Base-by-base conservation (phyloP, 2,888 invertebrate genomes). In the Anthoptus insignis region DNA sequence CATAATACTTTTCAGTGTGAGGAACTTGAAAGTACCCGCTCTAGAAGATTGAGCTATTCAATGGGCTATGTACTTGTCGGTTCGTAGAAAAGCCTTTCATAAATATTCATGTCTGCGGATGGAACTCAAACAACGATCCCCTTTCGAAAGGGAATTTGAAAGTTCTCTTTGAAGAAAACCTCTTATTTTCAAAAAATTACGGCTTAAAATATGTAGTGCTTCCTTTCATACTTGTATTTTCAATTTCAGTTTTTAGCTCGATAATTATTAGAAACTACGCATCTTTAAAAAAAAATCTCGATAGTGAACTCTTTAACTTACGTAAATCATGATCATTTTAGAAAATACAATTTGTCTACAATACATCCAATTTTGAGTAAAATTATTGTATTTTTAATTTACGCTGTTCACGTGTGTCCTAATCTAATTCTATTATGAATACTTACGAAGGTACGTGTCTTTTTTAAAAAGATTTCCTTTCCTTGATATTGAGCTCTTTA, bases 71-170 rank as follows among this genome's bases (percentile, higher is more conserved):
- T 56, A 39, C 37, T 68, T 60, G 49, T 34, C 29, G 61, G 49
- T 60, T 63, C 60, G 64, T 61, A 69, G 61, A 69, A 60, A 52
- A 9, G 68, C 59, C 70, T 59, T 74, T 72, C 80, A 81, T 81
- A 79, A 82, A 81, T 81, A 82, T 82, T 76, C 76, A 80, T 73
- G 68, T 75, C 69, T 67, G 47, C 69, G 73, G 70, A 73, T n/a
- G 22, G n/a, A 39, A 54, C 73, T 67, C 66, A 63, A 49, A 66
- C 56, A 61, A 64, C 70, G 66, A 45, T 64, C 47, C 42, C 71
- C 63, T 63, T 45, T 58, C 16, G 47, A 53, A 47, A 42, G 54
- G 21, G 54, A 49, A 54, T 39, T 16, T 50, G 14, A 37, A 61
- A 29, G 53, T 50, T 47, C 27, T 49, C 13, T 42, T 59, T 59